Conservation (phyloP, 2,888 invertebrate genomes). For the Melanotus villosus region DNA sequence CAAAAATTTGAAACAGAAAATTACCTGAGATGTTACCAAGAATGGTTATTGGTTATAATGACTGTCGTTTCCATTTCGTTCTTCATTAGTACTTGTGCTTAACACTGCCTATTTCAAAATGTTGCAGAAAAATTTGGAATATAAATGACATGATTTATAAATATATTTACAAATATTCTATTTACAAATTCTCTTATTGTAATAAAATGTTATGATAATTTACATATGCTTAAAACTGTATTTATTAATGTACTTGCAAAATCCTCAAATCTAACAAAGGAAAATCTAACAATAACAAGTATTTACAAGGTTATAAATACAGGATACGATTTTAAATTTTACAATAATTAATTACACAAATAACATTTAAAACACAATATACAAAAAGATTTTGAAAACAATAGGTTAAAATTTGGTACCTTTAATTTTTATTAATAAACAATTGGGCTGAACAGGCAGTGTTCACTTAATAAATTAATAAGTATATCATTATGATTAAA, state of each 20-base stretch:
- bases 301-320: conserved; percentile 62
- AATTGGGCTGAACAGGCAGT: conserved; percentile 59
- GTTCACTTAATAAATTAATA: conserved; percentile 50
- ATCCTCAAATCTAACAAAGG: conserved; percentile 57
- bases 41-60: no score
- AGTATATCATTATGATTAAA: conserved; percentile 13
- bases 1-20: no score
- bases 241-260: conserved; percentile 45
- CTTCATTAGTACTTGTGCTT: no score
- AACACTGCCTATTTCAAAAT: no score
- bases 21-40: no score
- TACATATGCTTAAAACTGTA: conserved; percentile 63
- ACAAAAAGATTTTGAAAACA: conserved; percentile 42
- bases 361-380: conserved; percentile 35
- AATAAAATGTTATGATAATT: conserved; percentile 65
- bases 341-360: conserved; percentile 45
- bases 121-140: conserved; percentile 1
- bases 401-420: conserved; percentile 53
- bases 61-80: no score
- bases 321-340: conserved; percentile 61
- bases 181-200: conserved; percentile 63
- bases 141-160: conserved; percentile 59
- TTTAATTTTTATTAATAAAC: conserved; percentile 53
- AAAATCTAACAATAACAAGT: conserved; percentile 65
- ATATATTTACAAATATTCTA: conserved; percentile 68